Evolutionary conservation across 2,797 vertebrate genomes (phyloP), one percentile per base, ranked within the genome.

Genomic region (Okamejei kenojei): DNA sequence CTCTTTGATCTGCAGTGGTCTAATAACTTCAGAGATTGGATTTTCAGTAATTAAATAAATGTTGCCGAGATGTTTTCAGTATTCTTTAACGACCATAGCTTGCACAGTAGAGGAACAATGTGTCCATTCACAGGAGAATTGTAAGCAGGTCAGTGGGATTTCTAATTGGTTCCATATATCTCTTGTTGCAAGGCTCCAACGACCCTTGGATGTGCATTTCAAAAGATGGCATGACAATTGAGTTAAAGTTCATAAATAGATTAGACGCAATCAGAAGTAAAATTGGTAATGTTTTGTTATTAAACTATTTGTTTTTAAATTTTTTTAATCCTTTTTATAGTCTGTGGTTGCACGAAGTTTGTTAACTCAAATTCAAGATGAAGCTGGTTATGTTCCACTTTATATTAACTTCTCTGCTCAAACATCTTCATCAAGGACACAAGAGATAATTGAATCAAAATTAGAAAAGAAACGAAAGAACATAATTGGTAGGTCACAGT

Each of bases 361-460:
- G 93, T 95, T 98, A n/a, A 98, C 96, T 94, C 96, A 94, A 93
- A 96, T 97, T 88, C 97, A 98, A 95, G 97, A 97, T 93, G 95
- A 95, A 80, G 95, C 95, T 21, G 96, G 96, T 17, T 98, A 97
- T 94, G 94, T 98, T 94, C 97, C 97, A 0, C 93, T 98, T 94
- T 98, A 96, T 95, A 96, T 98, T 93, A 98, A 97, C 96, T 98
- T 98, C 94, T 97, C 97, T 76, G 96, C 97, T 94, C 97, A 97
- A 94, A 98, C 97, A 2, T 97, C 97, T n/a, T 98, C 98, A 0
- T 94, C 96, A 81, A 96, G 96, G 90, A 97, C 97, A 2, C 97
- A 98, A 95, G 97, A 98, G 94, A 98, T 98, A 93, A 97, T 97
- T 93, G 97, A 98, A 95, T 98, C 97, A 93, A 98, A 98, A 94